A percentile compares a stretch with the other conserved stretches of the same genome.
Conservation (phyloP, 2,797 vertebrate species). For the Forpus xanthops region DNA sequence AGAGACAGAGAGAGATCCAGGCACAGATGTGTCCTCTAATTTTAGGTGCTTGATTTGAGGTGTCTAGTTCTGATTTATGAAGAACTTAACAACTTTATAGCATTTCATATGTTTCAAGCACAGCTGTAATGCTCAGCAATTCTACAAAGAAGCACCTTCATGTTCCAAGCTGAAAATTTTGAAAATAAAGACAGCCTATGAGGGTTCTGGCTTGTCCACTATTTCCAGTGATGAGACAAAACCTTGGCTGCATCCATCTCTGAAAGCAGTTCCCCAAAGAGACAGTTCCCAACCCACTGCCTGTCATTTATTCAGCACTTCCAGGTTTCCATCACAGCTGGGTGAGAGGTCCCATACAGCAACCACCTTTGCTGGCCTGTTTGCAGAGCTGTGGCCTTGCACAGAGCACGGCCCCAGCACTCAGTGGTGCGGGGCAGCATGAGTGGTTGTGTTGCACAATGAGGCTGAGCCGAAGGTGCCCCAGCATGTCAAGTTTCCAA, state of each 20-base stretch:
- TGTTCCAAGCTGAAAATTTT: not conserved
- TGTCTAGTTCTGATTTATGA: not conserved
- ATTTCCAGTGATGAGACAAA: not conserved
- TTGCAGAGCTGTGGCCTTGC: not conserved
- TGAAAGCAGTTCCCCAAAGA: not conserved
- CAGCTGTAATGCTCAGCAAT: not conserved
- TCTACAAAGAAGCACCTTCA: not conserved
- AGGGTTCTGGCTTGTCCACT: not conserved
- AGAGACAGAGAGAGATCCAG: not conserved
- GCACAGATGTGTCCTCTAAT: not conserved
- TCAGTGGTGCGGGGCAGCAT: not conserved
- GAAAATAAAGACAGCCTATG: not conserved
- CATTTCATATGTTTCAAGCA: not conserved
- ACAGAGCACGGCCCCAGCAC: not conserved
- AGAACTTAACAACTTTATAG: not conserved
- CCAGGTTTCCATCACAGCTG: not conserved
- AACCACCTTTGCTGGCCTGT: accelerated
- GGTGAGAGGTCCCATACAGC: not conserved
- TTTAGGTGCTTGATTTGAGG: not conserved
- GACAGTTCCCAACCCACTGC: not conserved
- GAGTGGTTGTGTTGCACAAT: not conserved
- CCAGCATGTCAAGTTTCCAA: not conserved
- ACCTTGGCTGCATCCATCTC: accelerated
- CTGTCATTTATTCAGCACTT: not conserved
- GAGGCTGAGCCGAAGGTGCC: not conserved